A percentile compares a stretch with the other conserved stretches of the same genome.
Evolutionary conservation across 2,888 invertebrate species (phyloP).

Genomic region (Cerastis rubricosa): DNA sequence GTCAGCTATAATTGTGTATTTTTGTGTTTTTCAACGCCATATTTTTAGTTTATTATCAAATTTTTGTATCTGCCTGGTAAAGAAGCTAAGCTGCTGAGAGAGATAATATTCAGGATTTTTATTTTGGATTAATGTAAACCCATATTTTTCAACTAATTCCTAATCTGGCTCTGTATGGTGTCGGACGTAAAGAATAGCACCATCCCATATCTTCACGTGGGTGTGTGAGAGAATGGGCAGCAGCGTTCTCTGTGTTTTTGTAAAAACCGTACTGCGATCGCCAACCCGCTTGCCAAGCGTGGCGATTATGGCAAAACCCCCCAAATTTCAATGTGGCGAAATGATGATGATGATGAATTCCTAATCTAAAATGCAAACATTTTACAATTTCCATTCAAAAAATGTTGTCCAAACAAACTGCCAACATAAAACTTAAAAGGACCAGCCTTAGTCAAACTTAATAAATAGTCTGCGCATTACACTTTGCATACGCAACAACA

Average conservation of each 20-base stretch:
- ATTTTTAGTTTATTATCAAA: background rate
- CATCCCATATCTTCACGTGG: no score
- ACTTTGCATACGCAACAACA: constrained; percentile 51
- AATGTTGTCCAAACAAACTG: background rate
- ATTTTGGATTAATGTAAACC: background rate
- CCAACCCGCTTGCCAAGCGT: no score
- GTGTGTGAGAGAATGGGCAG: no score
- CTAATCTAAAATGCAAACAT: background rate
- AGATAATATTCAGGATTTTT: background rate
- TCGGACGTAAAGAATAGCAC: no score
- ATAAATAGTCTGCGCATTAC: constrained; percentile 12
- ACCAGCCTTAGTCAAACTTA: constrained; percentile 26
- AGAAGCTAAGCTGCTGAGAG: no score
- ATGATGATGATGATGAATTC: no score
- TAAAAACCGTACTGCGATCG: no score
- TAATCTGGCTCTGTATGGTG: no score
- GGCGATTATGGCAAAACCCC: no score
- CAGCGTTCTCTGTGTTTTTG: no score
- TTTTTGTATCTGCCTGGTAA: background rate
- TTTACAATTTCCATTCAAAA: background rate
- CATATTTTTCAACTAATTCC: background rate
- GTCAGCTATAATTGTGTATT: no score
- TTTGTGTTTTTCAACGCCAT: background rate
- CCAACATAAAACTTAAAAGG: constrained; percentile 14
- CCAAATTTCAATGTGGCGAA: no score